phyloP scores from a whole-genome alignment of 1,140 invertebrate species.

The Spodoptera frugiperda region DNA sequence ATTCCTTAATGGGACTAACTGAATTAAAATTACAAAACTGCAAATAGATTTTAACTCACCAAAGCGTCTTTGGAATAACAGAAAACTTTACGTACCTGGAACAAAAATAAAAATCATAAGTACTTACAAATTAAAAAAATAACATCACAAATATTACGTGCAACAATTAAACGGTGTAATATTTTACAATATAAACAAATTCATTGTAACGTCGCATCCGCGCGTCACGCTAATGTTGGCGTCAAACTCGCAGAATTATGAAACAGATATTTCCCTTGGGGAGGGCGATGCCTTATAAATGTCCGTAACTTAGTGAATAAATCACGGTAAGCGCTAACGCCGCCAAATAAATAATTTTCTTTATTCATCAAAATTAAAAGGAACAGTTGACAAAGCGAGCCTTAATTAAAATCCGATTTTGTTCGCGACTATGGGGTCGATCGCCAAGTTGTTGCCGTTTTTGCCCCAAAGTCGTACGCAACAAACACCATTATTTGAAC shows the following conservation, averaged over 20 bases:
- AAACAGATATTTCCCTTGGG: constrained; percentile 69
- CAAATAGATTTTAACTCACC: not conserved
- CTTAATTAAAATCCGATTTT: constrained; percentile 81
- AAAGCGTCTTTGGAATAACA: not conserved
- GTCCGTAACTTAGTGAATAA: constrained; percentile 79
- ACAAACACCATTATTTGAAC: constrained; percentile 59
- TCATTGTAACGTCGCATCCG: constrained; percentile 42
- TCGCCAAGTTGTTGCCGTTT: constrained; percentile 62
- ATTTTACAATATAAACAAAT: constrained; percentile 34
- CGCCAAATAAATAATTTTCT: constrained; percentile 85
- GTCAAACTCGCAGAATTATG: constrained; percentile 64
- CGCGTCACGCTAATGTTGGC: constrained; percentile 53
- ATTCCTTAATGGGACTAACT: too few relatives aligned
- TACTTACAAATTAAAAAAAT: not conserved
- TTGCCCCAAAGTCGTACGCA: constrained; percentile 48
- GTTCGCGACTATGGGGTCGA: constrained; percentile 63
- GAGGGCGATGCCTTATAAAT: constrained; percentile 69
- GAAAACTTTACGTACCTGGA: constrained; percentile 47
- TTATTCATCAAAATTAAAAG: constrained; percentile 86
- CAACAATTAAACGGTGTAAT: constrained; percentile 4
- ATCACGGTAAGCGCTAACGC: constrained; percentile 76
- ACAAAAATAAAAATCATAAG: constrained; percentile 44
- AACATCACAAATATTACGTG: constrained; percentile 2
- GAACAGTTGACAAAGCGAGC: constrained; percentile 80
- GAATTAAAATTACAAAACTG: not conserved